These are phyloP conservation scores for Sycobia sp. DNA, from an alignment of 1,140 invertebrate genomes.

Conservation along the genomic window DNA sequence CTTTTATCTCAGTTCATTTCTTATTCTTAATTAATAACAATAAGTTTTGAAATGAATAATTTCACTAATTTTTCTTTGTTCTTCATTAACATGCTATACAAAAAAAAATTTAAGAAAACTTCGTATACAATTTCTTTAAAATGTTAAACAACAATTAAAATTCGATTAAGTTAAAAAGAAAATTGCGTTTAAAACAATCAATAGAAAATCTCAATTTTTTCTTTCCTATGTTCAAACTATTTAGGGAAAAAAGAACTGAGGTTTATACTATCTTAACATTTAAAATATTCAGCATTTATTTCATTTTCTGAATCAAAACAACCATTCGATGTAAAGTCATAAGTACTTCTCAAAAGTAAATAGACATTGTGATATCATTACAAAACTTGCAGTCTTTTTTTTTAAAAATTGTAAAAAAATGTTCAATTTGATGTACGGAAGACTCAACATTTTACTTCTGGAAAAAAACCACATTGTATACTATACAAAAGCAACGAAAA, in stretches of 20 bases:
- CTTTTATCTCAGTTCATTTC: conserved; percentile 10
- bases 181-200: too few relatives aligned
- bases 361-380: conserved; percentile 12
- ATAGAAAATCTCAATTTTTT: too few relatives aligned
- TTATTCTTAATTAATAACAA: conserved; percentile 8
- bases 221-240: too few relatives aligned
- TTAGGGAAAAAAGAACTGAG: conserved; percentile 8
- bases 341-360: conserved; percentile 32
- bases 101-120: conserved; percentile 9
- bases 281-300: conserved; percentile 6
- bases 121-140: conserved; percentile 24
- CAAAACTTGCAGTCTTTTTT: conserved; percentile 34
- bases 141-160: conserved; percentile 6
- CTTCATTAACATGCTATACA: background rate
- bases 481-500: conserved; percentile 11
- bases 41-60: conserved; percentile 6
- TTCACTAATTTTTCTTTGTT: conserved; percentile 3
- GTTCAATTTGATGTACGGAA: conserved; percentile 28
- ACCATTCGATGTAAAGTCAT: conserved; percentile 18
- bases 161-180: conserved; percentile 13
- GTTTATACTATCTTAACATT: conserved; percentile 16
- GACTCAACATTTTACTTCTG: conserved; percentile 19
- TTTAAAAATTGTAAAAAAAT: conserved; percentile 28
- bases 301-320: background rate
- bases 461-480: conserved; percentile 26